A percentile compares a stretch with the other conserved stretches of the same genome.
Evolutionary conservation across 1,140 invertebrate genomes (phyloP).

Genomic region (Pseudomyrmex flavicornis): DNA sequence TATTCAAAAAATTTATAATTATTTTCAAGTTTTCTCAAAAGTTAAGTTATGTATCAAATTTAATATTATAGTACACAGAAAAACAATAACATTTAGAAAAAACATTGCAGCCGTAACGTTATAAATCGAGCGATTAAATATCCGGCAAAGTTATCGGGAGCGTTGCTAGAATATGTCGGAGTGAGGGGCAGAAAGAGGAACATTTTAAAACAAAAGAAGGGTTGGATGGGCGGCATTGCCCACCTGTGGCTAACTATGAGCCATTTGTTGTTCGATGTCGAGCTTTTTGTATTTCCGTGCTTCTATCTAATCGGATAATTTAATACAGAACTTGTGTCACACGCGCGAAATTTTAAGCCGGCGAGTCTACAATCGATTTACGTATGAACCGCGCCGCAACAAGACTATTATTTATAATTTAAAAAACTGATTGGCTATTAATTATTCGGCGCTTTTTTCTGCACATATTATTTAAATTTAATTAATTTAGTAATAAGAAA

Average conservation of each 20-base stretch:
- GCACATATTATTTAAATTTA: too few species aligned
- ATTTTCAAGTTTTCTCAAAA: background rate
- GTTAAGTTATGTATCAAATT: background rate
- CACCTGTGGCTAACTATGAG: conserved; percentile 40
- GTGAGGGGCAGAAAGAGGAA: background rate
- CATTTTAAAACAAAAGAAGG: conserved; percentile 21
- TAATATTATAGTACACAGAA: background rate
- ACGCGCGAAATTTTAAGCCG: background rate
- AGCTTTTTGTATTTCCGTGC: background rate
- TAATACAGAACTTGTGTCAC: conserved; percentile 29
- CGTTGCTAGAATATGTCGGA: conserved; percentile 6
- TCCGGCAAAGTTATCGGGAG: background rate
- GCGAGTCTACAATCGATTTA: background rate
- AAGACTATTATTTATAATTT: background rate
- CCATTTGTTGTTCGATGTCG: conserved; percentile 5
- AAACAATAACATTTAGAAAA: background rate
- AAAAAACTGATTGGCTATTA: too few species aligned
- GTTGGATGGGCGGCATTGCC: conserved; percentile 26
- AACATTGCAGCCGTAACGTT: background rate
- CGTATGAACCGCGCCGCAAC: background rate
- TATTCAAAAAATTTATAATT: background rate
- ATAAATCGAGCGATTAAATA: conserved; percentile 32
- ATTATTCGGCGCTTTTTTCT: too few species aligned
- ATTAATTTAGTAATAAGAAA: background rate
- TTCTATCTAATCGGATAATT: conserved; percentile 37